phyloP scores from a whole-genome alignment of 1,140 invertebrate genomes.

The Megalopta genalis region DNA sequence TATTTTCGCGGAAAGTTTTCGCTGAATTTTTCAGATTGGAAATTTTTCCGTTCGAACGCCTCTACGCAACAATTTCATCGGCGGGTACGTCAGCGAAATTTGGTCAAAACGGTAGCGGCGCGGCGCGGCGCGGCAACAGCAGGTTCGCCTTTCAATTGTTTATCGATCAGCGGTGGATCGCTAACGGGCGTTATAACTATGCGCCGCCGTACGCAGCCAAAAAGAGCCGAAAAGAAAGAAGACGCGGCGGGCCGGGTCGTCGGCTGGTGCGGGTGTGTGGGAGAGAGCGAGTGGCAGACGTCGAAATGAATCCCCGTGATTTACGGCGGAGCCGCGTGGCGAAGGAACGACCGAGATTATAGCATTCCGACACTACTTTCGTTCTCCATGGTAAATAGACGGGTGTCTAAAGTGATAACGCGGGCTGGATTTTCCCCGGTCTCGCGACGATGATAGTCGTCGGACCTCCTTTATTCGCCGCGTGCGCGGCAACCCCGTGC shows the following conservation, averaged over 20 bases:
- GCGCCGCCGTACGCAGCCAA: neutral
- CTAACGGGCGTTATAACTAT: neutral
- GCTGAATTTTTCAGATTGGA: neutral
- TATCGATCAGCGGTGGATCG: slow-evolving; percentile 14
- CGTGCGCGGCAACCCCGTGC: neutral
- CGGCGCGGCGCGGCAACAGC: neutral
- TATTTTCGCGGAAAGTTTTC: neutral
- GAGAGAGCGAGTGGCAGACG: neutral
- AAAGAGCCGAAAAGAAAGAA: neutral
- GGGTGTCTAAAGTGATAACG: slow-evolving; percentile 59
- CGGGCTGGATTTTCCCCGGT: slow-evolving; percentile 38
- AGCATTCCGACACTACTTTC: slow-evolving; percentile 26
- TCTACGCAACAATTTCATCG: neutral
- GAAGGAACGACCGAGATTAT: slow-evolving; percentile 3
- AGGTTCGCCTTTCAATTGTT: neutral
- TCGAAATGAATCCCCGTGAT: slow-evolving; percentile 33
- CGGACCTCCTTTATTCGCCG: slow-evolving; percentile 32
- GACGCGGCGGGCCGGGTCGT: neutral
- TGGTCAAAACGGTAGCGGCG: neutral
- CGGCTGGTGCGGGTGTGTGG: no score
- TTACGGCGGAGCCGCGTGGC: slow-evolving; percentile 12
- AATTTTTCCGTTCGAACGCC: neutral
- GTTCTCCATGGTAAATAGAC: slow-evolving; percentile 51
- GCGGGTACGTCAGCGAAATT: neutral
- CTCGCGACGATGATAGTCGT: neutral